Evolutionary conservation across 2,888 invertebrate species (phyloP).

Genomic region (Mesopsocus fuscifrons): DNA sequence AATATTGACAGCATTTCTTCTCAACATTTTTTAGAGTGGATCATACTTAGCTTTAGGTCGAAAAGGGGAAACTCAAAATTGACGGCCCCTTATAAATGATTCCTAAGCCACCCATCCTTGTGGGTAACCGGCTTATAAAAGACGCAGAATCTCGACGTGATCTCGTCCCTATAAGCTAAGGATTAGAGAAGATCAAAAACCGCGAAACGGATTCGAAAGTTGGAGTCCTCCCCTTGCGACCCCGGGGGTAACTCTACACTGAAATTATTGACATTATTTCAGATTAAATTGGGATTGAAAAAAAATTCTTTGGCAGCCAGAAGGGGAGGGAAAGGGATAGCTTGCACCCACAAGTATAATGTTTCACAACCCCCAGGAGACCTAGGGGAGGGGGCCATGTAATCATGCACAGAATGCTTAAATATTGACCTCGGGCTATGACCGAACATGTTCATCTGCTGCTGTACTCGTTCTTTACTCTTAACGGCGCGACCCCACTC

Average conservation of each 20-base stretch:
- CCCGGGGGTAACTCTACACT: conserved; percentile 7
- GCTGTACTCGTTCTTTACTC: too few species aligned
- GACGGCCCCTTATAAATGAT: conserved; percentile 3
- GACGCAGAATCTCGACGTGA: background rate
- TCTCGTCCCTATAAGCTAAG: too few species aligned
- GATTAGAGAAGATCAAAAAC: background rate
- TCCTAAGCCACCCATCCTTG: conserved; percentile 6
- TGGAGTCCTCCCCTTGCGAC: conserved; percentile 5
- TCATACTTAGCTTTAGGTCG: conserved; percentile 1
- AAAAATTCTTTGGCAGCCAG: conserved; percentile 1
- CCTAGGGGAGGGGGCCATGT: background rate
- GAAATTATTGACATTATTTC: conserved; percentile 10
- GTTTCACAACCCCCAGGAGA: conserved; percentile 4
- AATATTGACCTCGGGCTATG: background rate
- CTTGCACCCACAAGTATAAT: conserved; percentile 10
- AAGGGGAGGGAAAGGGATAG: conserved; percentile 3
- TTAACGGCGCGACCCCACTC: too few species aligned
- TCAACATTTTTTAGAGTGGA: background rate
- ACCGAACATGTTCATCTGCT: background rate
- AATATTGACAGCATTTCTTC: conserved; percentile 6
- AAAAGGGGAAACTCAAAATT: background rate
- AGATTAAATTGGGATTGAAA: conserved; percentile 11
- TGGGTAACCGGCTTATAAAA: conserved; percentile 8
- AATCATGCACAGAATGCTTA: background rate
- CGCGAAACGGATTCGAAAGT: conserved; percentile 6